Conservation (phyloP, 2,888 invertebrate species). For the Quadriops clusia region DNA sequence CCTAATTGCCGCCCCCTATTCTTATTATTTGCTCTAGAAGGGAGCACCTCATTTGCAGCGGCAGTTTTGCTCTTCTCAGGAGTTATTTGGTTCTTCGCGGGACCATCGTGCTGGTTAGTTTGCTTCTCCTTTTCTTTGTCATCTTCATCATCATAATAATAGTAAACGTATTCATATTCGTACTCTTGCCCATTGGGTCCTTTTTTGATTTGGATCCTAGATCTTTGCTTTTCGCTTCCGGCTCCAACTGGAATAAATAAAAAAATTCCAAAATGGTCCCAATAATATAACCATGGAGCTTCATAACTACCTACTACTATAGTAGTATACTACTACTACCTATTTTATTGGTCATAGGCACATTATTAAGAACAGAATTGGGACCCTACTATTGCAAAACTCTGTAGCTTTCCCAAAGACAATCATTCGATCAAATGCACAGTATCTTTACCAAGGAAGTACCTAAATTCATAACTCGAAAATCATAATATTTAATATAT, state of each 20-base stretch:
- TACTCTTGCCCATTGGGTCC: slow-evolving; percentile 84
- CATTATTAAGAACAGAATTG: too few species aligned
- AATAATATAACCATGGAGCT: too few species aligned
- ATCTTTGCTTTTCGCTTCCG: slow-evolving; percentile 56
- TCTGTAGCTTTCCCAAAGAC: too few species aligned
- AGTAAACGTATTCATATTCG: slow-evolving; percentile 85
- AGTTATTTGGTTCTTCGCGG: slow-evolving; percentile 40
- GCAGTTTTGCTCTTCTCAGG: slow-evolving; percentile 28
- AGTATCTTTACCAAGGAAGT: too few species aligned
- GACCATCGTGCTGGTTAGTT: slow-evolving; percentile 49
- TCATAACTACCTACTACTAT: too few species aligned
- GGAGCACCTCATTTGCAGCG: slow-evolving; percentile 55
- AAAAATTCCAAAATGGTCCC: too few species aligned
- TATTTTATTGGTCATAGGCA: too few species aligned
- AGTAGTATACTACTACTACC: too few species aligned
- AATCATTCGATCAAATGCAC: too few species aligned
- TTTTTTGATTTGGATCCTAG: slow-evolving; percentile 72
- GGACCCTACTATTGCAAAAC: too few species aligned
- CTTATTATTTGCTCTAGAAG: slow-evolving; percentile 35
- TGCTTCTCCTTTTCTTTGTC: slow-evolving; percentile 39
- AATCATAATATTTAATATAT: too few species aligned
- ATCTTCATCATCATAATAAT: slow-evolving; percentile 78
- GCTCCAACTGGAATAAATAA: slow-evolving; percentile 52
- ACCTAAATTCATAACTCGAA: too few species aligned
- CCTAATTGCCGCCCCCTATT: slow-evolving; percentile 31